Conservation (phyloP, 2,797 vertebrate species). For the Botia kubotai region DNA sequence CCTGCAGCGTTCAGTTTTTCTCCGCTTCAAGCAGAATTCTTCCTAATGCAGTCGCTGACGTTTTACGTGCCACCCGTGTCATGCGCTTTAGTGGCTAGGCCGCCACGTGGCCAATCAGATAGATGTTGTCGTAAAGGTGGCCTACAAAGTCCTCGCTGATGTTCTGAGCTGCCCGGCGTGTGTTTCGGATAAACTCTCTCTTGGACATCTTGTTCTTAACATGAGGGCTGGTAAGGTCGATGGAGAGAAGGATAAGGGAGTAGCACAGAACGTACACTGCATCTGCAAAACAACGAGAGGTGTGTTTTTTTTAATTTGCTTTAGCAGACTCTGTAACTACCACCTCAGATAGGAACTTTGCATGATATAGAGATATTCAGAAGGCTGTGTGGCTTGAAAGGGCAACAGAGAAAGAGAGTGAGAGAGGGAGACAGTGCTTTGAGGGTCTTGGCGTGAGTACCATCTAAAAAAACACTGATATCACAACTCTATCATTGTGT, state of each 20-base stretch:
- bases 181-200: constrained; percentile 98
- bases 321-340: neutral
- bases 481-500: no score
- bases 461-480: neutral
- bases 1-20: constrained; percentile 70
- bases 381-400: neutral
- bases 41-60: constrained; percentile 47
- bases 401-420: no score
- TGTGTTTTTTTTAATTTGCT: neutral
- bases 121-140: constrained; percentile 99
- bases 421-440: no score
- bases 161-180: constrained; percentile 93
- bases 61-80: constrained; percentile 29
- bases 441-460: no score
- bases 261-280: constrained; percentile 98
- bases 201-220: constrained; percentile 99
- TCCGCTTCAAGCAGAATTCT: constrained; percentile 27
- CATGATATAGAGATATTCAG: neutral
- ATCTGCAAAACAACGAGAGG: constrained; percentile 76
- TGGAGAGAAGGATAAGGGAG: constrained; percentile 97
- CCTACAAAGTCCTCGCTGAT: constrained; percentile 99
- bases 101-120: constrained; percentile 97
- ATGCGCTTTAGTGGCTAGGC: constrained; percentile 76
- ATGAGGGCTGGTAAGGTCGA: constrained; percentile 95
- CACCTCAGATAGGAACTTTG: neutral